Base-by-base conservation (phyloP, 2,797 vertebrate species). In the Platalea minor region DNA sequence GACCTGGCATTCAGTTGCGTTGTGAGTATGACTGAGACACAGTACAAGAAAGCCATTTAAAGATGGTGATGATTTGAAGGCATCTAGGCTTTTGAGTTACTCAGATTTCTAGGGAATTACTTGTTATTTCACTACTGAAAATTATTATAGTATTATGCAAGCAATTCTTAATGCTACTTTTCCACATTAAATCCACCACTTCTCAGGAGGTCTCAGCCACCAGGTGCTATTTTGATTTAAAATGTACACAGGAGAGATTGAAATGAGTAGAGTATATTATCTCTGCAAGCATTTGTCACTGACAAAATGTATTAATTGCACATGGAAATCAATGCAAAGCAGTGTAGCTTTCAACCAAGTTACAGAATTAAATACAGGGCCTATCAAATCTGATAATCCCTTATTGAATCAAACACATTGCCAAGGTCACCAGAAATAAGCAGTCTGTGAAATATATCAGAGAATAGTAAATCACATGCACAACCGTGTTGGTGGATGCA, bases 291-390 rank as follows among this genome's bases (percentile, higher is more conserved):
- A 9, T 76, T 88, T 72, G 83, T 74, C 31, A 29, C 90, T 73
- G 78, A 89, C 85, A 93, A 92, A 95, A 91, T 1, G 3, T 45
- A 96, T 96, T 97, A 97, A 97, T 97, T 97, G 91, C 85, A 61
- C 90, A 65, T 93, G 72, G 91, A 97, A 97, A 97, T 96, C 95
- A 92, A 93, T 89, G 89, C 93, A 89, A 88, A 92, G 67, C 88
- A 81, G 67, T 23, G 60, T 9, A 76, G 87, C 61, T 93, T 96
- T 96, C 77, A 87, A 43, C n/a, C n/a, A 37, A 87, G 69, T 54
- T 23, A 10, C 48, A 70, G 72, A 88, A 95, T 95, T 95, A 94
- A 92, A 94, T 25, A 61, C 69, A 81, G 63, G 50, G 35, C 39
- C 94, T 80, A 95, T 94, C 77, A 87, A 92, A 96, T 91, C 94